phyloP scores from a whole-genome alignment of 2,797 vertebrate species.

The Bovichtus diacanthus region DNA sequence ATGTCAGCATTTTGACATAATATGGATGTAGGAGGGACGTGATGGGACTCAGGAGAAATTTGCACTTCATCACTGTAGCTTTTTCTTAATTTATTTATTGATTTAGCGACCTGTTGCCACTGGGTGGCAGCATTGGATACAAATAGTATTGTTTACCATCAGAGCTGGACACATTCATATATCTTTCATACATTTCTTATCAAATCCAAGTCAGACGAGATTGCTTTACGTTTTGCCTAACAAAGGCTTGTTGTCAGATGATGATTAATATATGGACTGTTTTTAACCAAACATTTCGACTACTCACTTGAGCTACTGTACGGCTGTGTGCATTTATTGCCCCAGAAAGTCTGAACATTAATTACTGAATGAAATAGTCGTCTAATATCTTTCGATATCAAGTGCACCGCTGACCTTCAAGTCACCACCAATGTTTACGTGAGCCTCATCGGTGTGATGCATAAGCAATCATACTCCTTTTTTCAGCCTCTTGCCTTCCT shows the following conservation, averaged over 20 bases:
- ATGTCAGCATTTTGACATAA: neutral
- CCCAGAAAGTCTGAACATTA: neutral
- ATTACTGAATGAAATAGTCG: conserved; percentile 9
- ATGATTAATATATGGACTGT: conserved; percentile 5
- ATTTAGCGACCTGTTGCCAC: conserved; percentile 58
- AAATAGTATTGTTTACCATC: conserved; percentile 44
- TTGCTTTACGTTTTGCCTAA: neutral
- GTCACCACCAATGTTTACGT: neutral
- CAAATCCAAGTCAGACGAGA: neutral
- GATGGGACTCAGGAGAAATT: conserved; percentile 46
- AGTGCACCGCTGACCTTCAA: conserved; percentile 8
- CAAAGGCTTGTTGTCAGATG: conserved; percentile 16
- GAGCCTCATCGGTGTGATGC: neutral
- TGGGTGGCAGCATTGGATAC: conserved; percentile 69
- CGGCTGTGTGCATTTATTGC: conserved; percentile 3
- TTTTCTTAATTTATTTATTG: conserved; percentile 61
- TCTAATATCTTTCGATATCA: neutral
- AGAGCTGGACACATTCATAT: conserved; percentile 23
- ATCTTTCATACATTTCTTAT: neutral
- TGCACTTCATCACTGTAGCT: conserved; percentile 54
- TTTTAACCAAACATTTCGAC: conserved; percentile 4
- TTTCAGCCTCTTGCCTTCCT: conserved; percentile 16
- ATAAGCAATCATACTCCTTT: neutral
- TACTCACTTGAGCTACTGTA: neutral
- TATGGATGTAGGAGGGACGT: conserved; percentile 1